Evolutionary conservation across 2,888 invertebrate species (phyloP), one percentile per base, ranked within the genome.

Genomic region (Hyposoter dolosus): DNA sequence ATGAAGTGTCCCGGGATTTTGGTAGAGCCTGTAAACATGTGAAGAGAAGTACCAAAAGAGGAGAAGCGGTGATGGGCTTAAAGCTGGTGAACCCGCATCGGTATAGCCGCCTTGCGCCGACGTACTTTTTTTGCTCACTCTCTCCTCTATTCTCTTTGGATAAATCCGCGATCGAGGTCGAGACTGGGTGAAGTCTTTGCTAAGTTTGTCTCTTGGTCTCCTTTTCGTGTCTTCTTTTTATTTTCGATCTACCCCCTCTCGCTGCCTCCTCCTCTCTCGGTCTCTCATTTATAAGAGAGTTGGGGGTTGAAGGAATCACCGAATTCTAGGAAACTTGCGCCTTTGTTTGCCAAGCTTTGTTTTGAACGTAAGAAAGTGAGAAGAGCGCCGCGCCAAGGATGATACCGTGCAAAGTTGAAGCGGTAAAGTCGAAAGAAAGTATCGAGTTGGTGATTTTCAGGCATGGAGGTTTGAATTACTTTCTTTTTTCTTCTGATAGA

Each of bases 281-380:
- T 72, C 35, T 56, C 53, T 77, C 81, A 56, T 82, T 85, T 72
- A 83, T 69, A 74, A 84, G 72, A 75, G 40, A 68, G 63, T 65
- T 77, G 40, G 40, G 63, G 74, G 78, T 83, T 80, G 77, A 76
- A 83, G 76, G 83, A 85, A 85, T 85, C 85, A 82, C 79, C 80
- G 77, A 82, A 86, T 86, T 60, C 77, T 81, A 56, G 83, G 74
- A 84, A 89, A 88, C 86, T 89, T 88, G 47, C 74, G 86, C 88
- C 88, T 90, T 87, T 87, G 89, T 88, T 86, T 81, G 76, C 82
- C 81, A 86, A 78, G 87, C 88, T 88, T 88, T 88, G 90, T 88
- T 90, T 91, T 86, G 87, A 56, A 84, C 88, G 84, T 83, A 80
- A 78, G 47, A 68, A 50, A 40, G 50, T 82, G 79, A 83, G 68